Evolutionary conservation across 2,113 vertebrate species (phyloP).

Genomic region (Podilymbus podiceps): DNA sequence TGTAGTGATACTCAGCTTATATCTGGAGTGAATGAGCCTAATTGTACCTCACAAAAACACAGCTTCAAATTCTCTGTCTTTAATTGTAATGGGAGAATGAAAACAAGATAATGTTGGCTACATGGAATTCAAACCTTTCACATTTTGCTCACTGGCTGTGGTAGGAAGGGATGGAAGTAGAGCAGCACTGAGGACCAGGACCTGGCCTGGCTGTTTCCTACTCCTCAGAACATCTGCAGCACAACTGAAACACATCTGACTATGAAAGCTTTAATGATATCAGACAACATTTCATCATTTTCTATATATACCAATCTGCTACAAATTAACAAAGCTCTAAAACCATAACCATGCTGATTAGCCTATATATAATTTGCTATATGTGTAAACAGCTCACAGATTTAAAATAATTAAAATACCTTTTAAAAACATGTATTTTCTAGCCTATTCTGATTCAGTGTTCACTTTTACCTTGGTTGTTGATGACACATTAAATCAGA

Average conservation of each 20-base stretch:
- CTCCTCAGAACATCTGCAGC: not conserved
- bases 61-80: not conserved
- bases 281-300: not conserved
- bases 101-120: not conserved
- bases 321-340: not conserved
- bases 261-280: not conserved
- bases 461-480: not conserved
- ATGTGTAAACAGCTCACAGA: not conserved
- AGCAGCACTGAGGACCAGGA: not conserved
- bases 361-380: not conserved
- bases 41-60: not conserved
- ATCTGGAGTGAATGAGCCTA: not conserved
- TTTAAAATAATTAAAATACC: not conserved
- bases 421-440: not conserved
- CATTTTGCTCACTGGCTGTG: not conserved
- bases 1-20: not conserved
- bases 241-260: not conserved
- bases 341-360: not conserved
- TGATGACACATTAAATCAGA: not conserved
- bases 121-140: not conserved
- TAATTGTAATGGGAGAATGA: too few relatives aligned
- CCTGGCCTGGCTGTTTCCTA: not conserved
- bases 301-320: not conserved
- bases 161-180: not conserved
- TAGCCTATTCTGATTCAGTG: not conserved